These are phyloP conservation scores for Bombyx huttoni DNA, from an alignment of 2,888 invertebrate species.

Conservation along the genomic window DNA sequence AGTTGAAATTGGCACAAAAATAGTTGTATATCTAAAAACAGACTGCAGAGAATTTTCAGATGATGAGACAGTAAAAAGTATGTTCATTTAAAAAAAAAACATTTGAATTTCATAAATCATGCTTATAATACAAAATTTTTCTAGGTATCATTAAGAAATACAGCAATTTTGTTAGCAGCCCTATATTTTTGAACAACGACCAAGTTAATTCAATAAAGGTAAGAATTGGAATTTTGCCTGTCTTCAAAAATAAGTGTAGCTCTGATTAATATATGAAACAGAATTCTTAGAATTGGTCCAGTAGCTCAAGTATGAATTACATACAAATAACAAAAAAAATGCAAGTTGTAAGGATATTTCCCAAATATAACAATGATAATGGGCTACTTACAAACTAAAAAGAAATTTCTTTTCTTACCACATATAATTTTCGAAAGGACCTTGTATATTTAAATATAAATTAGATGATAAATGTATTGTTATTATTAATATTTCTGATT, in stretches of 20 bases:
- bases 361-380: too few species aligned
- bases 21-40: constrained; percentile 89
- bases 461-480: neutral
- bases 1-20: constrained; percentile 92
- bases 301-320: too few species aligned
- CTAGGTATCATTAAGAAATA: constrained; percentile 92
- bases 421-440: too few species aligned
- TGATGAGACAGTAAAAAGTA: constrained; percentile 85
- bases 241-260: too few species aligned
- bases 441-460: neutral
- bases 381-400: too few species aligned
- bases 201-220: constrained; percentile 90
- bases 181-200: constrained; percentile 91
- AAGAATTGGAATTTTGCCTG: neutral
- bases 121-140: constrained; percentile 19
- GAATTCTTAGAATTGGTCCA: too few species aligned
- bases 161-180: constrained; percentile 96
- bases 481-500: neutral
- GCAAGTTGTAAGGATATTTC: too few species aligned
- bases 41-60: constrained; percentile 93
- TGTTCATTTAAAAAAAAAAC: constrained; percentile 1
- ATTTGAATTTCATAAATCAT: neutral
- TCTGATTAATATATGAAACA: too few species aligned
- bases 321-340: too few species aligned
- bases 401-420: too few species aligned